Percentiles rank a stretch among this genome's conserved stretches.
Conservation (phyloP, 2,113 vertebrate genomes). For the Gambusia affinis region DNA sequence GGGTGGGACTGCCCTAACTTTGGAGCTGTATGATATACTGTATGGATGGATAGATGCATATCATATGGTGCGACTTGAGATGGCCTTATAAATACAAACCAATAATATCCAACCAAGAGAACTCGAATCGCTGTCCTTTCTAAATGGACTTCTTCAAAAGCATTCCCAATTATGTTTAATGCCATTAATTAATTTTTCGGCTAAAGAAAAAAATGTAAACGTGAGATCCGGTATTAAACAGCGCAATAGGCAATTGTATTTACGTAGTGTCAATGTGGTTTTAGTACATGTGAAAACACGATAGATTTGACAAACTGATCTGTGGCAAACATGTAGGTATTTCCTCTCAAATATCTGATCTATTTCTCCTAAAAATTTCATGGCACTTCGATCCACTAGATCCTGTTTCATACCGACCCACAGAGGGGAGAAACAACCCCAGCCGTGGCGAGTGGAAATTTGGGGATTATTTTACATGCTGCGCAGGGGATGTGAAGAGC, state of each 20-base stretch:
- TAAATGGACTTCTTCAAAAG: not conserved
- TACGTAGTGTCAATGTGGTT: slow-evolving; percentile 44
- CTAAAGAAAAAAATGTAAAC: not conserved
- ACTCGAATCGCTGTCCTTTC: slow-evolving; percentile 8
- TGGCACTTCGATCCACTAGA: slow-evolving; percentile 75
- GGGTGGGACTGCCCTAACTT: slow-evolving; percentile 60
- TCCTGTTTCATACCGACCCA: slow-evolving; percentile 75
- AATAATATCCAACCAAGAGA: slow-evolving; percentile 38
- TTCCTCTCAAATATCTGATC: slow-evolving; percentile 74
- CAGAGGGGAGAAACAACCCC: slow-evolving; percentile 65
- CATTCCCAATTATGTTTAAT: not conserved
- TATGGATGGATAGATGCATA: slow-evolving; percentile 65
- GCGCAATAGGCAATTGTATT: not conserved
- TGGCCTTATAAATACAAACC: slow-evolving; percentile 45
- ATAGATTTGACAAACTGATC: slow-evolving; percentile 50
- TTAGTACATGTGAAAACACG: slow-evolving; percentile 54
- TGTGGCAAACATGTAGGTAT: slow-evolving; percentile 62
- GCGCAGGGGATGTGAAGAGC: slow-evolving; percentile 79
- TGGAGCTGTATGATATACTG: slow-evolving; percentile 68
- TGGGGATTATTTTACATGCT: slow-evolving; percentile 83
- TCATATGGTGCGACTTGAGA: slow-evolving; percentile 64
- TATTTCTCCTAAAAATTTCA: slow-evolving; percentile 78
- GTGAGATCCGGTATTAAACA: not conserved
- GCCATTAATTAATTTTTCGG: not conserved
- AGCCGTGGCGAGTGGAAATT: slow-evolving; percentile 77